Conservation (phyloP, 2,113 vertebrate genomes). For the Carassius auratus region DNA sequence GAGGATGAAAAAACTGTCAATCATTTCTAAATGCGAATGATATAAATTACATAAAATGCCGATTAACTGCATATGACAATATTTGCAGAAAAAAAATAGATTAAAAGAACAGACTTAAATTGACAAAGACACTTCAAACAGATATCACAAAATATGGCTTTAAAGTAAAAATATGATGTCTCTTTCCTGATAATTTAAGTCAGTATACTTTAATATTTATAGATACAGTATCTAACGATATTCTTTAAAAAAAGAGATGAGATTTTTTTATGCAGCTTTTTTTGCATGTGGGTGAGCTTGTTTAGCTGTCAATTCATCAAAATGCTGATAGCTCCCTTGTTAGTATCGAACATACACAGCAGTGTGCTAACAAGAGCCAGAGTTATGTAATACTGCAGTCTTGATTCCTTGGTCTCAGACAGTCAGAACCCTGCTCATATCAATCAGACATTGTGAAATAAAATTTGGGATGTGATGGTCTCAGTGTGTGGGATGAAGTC, state of each 20-base stretch:
- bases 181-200: not conserved
- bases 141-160: not conserved
- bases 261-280: not conserved
- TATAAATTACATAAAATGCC: not conserved
- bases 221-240: not conserved
- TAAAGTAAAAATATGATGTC: not conserved
- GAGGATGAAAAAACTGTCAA: not conserved
- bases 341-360: constrained; percentile 1
- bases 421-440: constrained; percentile 6
- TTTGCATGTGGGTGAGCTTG: not conserved
- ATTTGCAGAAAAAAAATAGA: not conserved
- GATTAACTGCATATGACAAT: not conserved
- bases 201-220: not conserved
- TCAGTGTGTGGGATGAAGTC: constrained; percentile 3
- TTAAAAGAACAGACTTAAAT: not conserved
- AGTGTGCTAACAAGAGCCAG: not conserved
- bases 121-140: too few relatives aligned
- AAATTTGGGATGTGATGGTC: constrained; percentile 10
- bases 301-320: constrained; percentile 19
- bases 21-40: not conserved
- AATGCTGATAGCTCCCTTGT: constrained; percentile 10
- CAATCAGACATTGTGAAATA: constrained; percentile 6
- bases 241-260: not conserved
- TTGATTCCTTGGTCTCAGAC: constrained; percentile 10
- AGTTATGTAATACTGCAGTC: constrained; percentile 33